phyloP scores from a whole-genome alignment of 2,113 vertebrate species.

The Rattus rattus region DNA sequence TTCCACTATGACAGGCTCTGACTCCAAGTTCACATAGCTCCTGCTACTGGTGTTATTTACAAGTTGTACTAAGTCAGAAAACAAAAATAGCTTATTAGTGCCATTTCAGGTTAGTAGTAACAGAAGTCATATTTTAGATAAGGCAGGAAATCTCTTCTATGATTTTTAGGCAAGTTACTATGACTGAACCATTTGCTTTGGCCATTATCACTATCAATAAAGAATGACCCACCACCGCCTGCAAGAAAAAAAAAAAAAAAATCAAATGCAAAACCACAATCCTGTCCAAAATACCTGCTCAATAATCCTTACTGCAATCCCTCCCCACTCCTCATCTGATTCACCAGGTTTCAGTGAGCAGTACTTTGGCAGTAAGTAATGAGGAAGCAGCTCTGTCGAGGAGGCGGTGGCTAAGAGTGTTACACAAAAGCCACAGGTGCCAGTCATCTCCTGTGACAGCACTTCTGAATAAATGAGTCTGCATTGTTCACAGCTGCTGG shows the following conservation, averaged over 20 bases:
- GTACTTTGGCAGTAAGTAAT: background rate
- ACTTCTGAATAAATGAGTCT: background rate
- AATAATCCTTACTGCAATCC: background rate
- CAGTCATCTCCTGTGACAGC: background rate
- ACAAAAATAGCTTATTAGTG: background rate
- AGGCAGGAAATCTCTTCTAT: background rate
- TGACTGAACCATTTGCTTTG: background rate
- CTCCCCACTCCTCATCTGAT: background rate
- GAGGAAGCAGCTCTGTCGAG: background rate
- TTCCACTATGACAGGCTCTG: background rate
- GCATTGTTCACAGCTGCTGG: background rate
- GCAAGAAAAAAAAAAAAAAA: background rate
- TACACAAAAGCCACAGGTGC: background rate
- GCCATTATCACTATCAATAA: background rate
- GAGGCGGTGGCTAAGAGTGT: background rate
- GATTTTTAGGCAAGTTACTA: background rate
- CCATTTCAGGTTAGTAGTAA: background rate
- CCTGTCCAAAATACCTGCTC: background rate
- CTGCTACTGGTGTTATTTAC: background rate
- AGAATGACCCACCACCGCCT: background rate
- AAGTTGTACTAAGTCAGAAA: background rate
- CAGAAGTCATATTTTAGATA: background rate
- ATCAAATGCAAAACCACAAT: background rate
- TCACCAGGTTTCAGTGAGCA: background rate
- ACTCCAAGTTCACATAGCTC: background rate